Evolutionary conservation across 2,888 invertebrate genomes (phyloP).

Genomic region (Auanema freiburgensis): DNA sequence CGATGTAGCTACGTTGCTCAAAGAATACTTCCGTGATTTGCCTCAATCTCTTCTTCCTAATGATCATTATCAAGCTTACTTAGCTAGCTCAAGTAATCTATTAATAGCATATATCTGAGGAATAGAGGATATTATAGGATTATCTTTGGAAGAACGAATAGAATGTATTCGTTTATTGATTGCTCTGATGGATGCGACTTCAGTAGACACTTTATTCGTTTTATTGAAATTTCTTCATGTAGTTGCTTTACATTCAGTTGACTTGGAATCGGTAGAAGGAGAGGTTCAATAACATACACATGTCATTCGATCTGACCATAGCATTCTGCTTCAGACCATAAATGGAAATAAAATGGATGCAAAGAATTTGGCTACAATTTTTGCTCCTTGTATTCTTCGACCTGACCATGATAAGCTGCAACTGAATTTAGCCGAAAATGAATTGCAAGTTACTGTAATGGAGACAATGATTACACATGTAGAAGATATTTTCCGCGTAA

Average conservation of each 20-base stretch:
- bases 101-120: neutral
- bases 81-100: conserved; percentile 84
- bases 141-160: conserved; percentile 35
- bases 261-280: conserved; percentile 70
- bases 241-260: conserved; percentile 77
- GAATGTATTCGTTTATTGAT: conserved; percentile 70
- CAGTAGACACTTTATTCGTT: conserved; percentile 84
- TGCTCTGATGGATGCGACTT: conserved; percentile 81
- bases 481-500: conserved; percentile 75
- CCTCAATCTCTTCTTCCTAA: conserved; percentile 88
- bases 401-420: conserved; percentile 64
- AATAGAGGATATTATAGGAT: conserved; percentile 19
- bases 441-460: conserved; percentile 82
- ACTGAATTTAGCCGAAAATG: conserved; percentile 65
- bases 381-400: conserved; percentile 90
- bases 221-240: conserved; percentile 80
- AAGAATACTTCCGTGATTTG: conserved; percentile 88
- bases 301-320: conserved; percentile 1
- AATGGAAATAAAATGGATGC: conserved; percentile 90
- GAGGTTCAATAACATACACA: conserved; percentile 25
- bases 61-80: conserved; percentile 84
- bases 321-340: neutral
- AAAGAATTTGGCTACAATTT: conserved; percentile 85
- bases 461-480: conserved; percentile 82
- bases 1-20: conserved; percentile 87